These are phyloP conservation scores for Glaucidium brasilianum DNA, from an alignment of 2,113 vertebrate species.

Conservation along the genomic window DNA sequence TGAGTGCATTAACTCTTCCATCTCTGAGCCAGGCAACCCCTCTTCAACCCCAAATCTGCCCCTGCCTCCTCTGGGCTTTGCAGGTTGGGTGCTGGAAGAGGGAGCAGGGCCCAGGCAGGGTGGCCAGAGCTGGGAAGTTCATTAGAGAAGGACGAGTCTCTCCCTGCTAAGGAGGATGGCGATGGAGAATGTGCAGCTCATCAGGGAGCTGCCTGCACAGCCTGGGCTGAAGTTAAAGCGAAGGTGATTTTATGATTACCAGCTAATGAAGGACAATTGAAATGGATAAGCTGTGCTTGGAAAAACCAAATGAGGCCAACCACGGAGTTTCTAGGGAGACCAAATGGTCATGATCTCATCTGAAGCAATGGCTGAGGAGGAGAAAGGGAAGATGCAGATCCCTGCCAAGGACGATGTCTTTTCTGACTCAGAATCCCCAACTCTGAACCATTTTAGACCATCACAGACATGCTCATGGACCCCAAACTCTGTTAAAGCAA, in stretches of 20 bases:
- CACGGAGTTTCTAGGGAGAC: background rate
- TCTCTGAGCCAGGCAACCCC: background rate
- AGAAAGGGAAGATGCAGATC: background rate
- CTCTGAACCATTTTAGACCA: background rate
- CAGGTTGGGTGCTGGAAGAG: background rate
- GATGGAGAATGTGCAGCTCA: rapidly evolving
- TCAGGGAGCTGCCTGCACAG: background rate
- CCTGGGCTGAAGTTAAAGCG: background rate
- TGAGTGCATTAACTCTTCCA: background rate
- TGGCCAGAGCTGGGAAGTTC: background rate
- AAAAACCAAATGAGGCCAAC: background rate
- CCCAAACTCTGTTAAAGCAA: background rate
- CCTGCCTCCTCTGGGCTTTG: background rate
- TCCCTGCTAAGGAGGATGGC: background rate
- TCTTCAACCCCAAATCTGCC: background rate
- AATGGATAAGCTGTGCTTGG: background rate
- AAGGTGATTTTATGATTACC: conserved; percentile 15
- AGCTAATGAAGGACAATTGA: conserved; percentile 36
- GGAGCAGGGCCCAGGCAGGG: background rate
- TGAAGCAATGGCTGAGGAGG: background rate
- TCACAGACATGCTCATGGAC: background rate
- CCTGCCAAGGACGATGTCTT: background rate
- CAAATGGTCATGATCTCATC: background rate
- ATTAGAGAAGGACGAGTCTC: background rate
- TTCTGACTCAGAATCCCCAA: background rate